Conservation (phyloP, 2,113 vertebrate genomes). For the Silurus glanis region DNA sequence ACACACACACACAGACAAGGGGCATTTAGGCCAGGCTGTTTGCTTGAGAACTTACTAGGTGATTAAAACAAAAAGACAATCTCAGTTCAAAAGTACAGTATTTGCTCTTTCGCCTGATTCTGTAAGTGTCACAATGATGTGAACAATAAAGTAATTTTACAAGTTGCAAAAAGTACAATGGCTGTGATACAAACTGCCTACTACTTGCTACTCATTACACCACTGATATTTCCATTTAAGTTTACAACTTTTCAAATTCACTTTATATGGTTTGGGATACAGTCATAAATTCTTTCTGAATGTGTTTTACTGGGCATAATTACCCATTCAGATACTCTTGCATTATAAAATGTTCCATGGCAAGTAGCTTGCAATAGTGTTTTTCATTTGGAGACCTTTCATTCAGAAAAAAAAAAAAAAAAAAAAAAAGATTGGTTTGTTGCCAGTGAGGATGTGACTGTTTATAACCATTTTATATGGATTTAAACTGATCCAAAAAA, state of each 20-base stretch:
- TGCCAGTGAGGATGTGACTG: background rate
- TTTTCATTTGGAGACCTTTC: background rate
- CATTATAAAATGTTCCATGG: background rate
- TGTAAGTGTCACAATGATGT: background rate
- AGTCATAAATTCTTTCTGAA: background rate
- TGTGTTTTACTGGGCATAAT: background rate
- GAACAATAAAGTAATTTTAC: constrained; percentile 9
- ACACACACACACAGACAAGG: too few relatives aligned
- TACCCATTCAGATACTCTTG: background rate
- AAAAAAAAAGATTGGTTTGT: background rate
- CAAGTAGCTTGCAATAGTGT: background rate
- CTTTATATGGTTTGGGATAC: background rate
- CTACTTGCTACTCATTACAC: background rate
- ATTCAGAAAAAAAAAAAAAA: background rate
- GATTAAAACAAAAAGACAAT: background rate
- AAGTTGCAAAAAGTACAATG: background rate
- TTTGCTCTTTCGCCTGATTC: background rate
- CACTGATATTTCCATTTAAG: background rate
- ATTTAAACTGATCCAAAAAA: background rate
- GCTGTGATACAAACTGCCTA: background rate
- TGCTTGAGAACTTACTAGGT: background rate
- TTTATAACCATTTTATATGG: background rate
- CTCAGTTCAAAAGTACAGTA: background rate
- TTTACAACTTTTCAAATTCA: background rate
- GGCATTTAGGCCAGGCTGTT: background rate